These are phyloP conservation scores for Glaucidium brasilianum DNA, from an alignment of 2,113 vertebrate species.

Conservation along the genomic window DNA sequence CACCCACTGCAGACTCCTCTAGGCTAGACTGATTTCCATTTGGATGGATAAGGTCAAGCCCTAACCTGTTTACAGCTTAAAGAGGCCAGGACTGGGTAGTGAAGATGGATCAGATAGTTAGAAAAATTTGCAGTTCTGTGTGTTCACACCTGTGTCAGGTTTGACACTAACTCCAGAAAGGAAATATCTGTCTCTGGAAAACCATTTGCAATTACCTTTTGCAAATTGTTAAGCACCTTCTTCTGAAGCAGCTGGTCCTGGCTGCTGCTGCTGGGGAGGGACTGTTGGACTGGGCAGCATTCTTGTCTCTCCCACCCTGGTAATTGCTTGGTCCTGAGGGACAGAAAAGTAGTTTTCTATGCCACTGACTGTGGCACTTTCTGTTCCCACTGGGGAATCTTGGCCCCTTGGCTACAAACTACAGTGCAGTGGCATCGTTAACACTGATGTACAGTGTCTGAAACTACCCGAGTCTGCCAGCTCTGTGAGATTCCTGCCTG, in stretches of 20 bases:
- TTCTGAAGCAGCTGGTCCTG: not conserved
- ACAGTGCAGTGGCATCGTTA: accelerated
- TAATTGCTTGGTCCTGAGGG: not conserved
- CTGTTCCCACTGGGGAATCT: no score
- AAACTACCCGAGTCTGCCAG: not conserved
- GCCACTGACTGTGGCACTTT: no score
- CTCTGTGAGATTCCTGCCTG: not conserved
- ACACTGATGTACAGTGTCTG: no score
- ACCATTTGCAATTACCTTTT: not conserved
- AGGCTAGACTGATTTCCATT: not conserved
- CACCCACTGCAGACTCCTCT: not conserved
- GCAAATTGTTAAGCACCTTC: not conserved
- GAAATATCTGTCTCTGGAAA: not conserved
- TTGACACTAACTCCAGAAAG: not conserved
- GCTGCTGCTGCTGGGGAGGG: not conserved
- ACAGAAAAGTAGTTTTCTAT: not conserved
- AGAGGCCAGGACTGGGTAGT: not conserved
- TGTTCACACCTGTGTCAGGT: not conserved
- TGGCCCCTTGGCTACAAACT: not conserved
- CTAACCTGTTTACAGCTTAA: not conserved
- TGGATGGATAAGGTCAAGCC: not conserved
- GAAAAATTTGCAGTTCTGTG: not conserved
- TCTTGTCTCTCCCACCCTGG: not conserved
- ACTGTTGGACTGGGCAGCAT: no score
- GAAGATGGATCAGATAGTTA: not conserved